Conservation (phyloP, 2,888 invertebrate genomes). For the Limulus polyphemus region DNA sequence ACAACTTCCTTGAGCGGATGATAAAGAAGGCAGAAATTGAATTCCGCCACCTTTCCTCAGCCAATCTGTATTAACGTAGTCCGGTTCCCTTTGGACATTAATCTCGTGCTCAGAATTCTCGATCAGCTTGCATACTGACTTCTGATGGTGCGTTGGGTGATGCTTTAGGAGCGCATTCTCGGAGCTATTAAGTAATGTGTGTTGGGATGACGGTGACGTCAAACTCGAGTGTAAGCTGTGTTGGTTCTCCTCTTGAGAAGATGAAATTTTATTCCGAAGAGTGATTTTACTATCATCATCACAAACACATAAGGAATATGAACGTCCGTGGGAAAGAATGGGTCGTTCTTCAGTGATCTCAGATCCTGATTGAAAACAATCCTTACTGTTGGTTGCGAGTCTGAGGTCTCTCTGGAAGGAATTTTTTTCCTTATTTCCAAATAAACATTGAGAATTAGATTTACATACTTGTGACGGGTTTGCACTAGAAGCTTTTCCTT, state of each 20-base stretch:
- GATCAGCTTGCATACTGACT: conserved; percentile 14
- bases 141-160: neutral
- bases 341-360: neutral
- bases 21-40: too few relatives aligned
- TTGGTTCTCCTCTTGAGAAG: neutral
- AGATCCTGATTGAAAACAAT: neutral
- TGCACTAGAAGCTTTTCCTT: neutral
- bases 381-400: conserved; percentile 5
- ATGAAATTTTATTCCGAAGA: neutral
- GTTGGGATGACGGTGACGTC: neutral
- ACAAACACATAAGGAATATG: conserved; percentile 14
- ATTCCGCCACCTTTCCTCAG: conserved; percentile 2
- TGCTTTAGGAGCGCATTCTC: neutral
- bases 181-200: neutral
- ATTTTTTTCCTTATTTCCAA: conserved; percentile 8
- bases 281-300: conserved; percentile 7
- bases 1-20: too few relatives aligned
- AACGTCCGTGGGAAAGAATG: neutral
- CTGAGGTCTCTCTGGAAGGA: conserved; percentile 18
- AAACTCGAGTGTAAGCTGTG: neutral
- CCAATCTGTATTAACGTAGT: conserved; percentile 21
- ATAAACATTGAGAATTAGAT: too few relatives aligned
- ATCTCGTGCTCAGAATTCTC: conserved; percentile 22
- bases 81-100: conserved; percentile 19
- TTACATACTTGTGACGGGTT: neutral